phyloP scores from a whole-genome alignment of 23 tunicate species.

The Ascidia mentula region DNA sequence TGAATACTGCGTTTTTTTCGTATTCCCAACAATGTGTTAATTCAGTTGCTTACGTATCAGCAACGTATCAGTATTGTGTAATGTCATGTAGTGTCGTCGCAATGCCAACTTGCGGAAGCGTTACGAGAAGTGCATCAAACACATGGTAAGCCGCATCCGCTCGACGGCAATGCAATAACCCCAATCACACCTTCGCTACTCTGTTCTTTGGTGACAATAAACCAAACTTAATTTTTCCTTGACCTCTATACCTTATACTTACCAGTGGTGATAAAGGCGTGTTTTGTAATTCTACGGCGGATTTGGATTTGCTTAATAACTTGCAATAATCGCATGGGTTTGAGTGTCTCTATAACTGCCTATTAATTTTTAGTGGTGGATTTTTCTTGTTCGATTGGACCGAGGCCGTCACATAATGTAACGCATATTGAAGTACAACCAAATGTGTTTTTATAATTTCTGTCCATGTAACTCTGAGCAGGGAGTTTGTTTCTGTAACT shows the following conservation, averaged over 20 bases:
- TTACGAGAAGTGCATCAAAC: constrained; percentile 4
- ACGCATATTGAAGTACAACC: no score
- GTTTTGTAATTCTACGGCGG: background rate
- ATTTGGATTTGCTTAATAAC: background rate
- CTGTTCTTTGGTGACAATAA: background rate
- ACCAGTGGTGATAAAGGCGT: background rate
- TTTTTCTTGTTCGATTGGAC: background rate
- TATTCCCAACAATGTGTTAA: no score
- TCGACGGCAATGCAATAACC: background rate
- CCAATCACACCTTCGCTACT: background rate
- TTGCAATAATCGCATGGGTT: background rate
- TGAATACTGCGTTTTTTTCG: no score
- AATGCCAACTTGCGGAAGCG: constrained; percentile 6
- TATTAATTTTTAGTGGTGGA: background rate
- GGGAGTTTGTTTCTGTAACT: no score
- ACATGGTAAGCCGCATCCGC: background rate
- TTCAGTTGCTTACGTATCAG: no score
- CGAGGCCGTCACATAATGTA: no score
- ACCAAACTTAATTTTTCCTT: background rate
- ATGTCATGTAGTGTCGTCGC: constrained; percentile 20
- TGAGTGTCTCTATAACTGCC: background rate
- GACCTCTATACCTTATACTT: background rate
- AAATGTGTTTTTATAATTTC: no score
- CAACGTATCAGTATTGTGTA: background rate
- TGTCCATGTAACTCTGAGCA: no score